Conservation (phyloP, 2,888 invertebrate species). For the Spatulosminthurus flaviceps region DNA sequence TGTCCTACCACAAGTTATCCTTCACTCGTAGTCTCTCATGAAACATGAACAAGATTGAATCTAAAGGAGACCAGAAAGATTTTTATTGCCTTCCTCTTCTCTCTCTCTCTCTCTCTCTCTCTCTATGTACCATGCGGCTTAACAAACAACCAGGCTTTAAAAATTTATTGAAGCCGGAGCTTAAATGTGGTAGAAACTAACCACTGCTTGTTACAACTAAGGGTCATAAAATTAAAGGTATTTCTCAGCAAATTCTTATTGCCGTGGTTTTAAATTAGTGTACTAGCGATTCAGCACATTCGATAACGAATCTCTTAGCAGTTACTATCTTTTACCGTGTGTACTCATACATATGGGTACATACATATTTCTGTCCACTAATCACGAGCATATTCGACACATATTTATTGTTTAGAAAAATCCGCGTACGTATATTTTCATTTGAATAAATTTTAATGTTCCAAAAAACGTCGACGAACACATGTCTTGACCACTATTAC, state of each 20-base stretch:
- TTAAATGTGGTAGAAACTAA: slow-evolving; percentile 49
- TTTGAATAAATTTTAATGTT: background rate
- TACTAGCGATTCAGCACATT: slow-evolving; percentile 5
- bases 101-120: too few species aligned
- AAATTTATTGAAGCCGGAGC: slow-evolving; percentile 58
- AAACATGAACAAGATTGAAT: slow-evolving; percentile 56
- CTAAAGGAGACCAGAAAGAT: slow-evolving; percentile 46
- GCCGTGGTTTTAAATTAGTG: slow-evolving; percentile 31
- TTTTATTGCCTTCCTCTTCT: slow-evolving; percentile 58
- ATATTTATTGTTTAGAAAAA: slow-evolving; percentile 2
- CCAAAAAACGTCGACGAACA: background rate
- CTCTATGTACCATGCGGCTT: slow-evolving; percentile 53
- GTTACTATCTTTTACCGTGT: background rate
- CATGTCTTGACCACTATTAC: background rate
- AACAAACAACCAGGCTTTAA: slow-evolving; percentile 52
- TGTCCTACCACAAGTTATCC: slow-evolving; percentile 48
- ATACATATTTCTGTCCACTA: too few species aligned
- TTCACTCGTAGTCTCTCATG: slow-evolving; percentile 45
- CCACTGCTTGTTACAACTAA: slow-evolving; percentile 57
- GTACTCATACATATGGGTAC: background rate
- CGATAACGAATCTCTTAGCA: background rate
- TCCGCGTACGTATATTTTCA: background rate
- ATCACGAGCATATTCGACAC: background rate
- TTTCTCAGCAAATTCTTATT: slow-evolving; percentile 52
- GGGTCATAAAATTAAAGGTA: slow-evolving; percentile 58